Percentiles rank a stretch among this genome's conserved stretches.
These are phyloP conservation scores for Arnoldichthys spilopterus DNA, from an alignment of 2,797 vertebrate genomes.

Conservation along the genomic window DNA sequence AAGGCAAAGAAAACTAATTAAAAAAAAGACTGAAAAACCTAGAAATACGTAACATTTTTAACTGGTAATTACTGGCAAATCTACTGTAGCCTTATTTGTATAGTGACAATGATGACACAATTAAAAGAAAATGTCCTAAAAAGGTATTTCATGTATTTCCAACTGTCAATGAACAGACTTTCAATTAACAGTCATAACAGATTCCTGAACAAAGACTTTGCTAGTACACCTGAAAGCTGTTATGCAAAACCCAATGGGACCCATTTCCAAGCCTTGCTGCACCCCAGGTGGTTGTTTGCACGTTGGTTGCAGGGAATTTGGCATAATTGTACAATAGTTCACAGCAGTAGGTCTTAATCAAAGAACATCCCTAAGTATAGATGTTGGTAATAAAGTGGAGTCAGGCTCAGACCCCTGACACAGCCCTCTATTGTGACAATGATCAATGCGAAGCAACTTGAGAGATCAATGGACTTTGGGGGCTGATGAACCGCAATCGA, in stretches of 20 bases:
- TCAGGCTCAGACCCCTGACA: constrained; percentile 42
- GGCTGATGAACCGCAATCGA: constrained; percentile 77
- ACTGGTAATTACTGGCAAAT: no score
- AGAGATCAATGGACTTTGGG: constrained; percentile 73
- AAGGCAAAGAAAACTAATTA: no score
- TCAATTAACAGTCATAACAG: background rate
- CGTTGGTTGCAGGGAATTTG: constrained; percentile 6
- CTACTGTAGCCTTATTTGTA: background rate
- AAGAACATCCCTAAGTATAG: constrained; percentile 36
- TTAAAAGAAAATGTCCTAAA: background rate
- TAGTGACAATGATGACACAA: background rate
- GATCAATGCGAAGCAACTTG: constrained; percentile 69
- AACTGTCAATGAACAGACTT: background rate
- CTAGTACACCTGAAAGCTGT: background rate
- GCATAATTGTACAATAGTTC: constrained; percentile 19
- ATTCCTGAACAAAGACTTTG: background rate
- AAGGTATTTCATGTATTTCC: no score
- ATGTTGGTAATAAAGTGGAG: constrained; percentile 57
- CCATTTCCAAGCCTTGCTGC: background rate
- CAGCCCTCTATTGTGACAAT: constrained; percentile 61
- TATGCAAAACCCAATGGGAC: no score
- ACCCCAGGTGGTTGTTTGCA: constrained; percentile 10
- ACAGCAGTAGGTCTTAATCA: constrained; percentile 41
- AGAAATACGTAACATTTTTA: no score
- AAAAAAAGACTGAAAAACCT: background rate